Evolutionary conservation across 2,797 vertebrate genomes (phyloP).

Genomic region (Takifugu ocellatus): DNA sequence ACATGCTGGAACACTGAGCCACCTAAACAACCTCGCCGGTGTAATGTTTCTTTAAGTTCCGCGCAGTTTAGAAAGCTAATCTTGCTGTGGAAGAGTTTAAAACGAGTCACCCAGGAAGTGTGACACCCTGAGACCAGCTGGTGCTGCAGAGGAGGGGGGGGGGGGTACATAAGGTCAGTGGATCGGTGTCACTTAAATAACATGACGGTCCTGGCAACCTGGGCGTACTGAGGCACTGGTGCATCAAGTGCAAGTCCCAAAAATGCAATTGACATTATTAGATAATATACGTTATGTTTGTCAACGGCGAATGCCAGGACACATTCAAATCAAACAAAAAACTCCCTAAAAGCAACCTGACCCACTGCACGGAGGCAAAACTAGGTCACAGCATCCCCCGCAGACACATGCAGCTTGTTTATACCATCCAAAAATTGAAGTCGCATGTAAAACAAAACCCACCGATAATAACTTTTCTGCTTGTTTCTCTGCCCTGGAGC

Average conservation of each 20-base stretch:
- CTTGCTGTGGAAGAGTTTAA: not conserved
- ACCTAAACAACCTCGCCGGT: not conserved
- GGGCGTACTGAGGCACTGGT: constrained; percentile 5
- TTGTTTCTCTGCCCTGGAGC: constrained; percentile 34
- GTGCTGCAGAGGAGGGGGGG: not conserved
- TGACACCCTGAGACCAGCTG: constrained; percentile 10
- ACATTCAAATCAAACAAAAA: not conserved
- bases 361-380: constrained; percentile 7
- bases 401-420: constrained; percentile 30
- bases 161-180: constrained; percentile 11
- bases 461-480: constrained; percentile 1
- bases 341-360: constrained; percentile 5
- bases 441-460: constrained; percentile 6
- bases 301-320: not conserved
- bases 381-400: constrained; percentile 17
- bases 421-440: constrained; percentile 21
- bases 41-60: not conserved
- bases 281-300: too few relatives aligned
- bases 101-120: not conserved
- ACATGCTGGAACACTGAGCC: too few relatives aligned
- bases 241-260: not conserved
- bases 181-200: constrained; percentile 22
- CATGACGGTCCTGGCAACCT: constrained; percentile 12
- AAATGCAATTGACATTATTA: too few relatives aligned
- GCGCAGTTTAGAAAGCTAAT: not conserved